Conservation (phyloP, 1,140 invertebrate genomes). For the Achatina immaculata region DNA sequence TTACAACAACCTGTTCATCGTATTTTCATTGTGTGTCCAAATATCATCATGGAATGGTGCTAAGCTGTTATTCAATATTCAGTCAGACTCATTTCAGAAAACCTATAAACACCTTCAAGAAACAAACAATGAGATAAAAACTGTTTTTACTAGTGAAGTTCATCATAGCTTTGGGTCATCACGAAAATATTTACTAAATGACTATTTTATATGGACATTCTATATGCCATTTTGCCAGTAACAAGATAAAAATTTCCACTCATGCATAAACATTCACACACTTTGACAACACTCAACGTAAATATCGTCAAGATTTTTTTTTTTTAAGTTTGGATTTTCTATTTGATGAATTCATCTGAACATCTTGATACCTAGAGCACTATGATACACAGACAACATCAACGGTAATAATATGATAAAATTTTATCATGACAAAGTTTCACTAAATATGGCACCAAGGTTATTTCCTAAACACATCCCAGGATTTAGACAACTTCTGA, state of each 20-base stretch:
- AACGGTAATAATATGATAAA: neutral
- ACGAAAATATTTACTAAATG: too few relatives aligned
- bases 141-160: too few relatives aligned
- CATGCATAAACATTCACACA: neutral
- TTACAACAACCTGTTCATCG: too few relatives aligned
- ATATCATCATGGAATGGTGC: too few relatives aligned
- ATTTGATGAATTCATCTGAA: neutral
- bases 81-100: too few relatives aligned
- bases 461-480: neutral
- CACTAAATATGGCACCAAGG: neutral
- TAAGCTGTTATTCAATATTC: too few relatives aligned
- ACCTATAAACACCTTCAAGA: too few relatives aligned
- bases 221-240: neutral
- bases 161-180: too few relatives aligned
- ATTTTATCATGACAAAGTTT: slow-evolving; percentile 5
- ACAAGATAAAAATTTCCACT: neutral
- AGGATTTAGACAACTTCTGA: neutral
- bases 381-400: slow-evolving; percentile 8
- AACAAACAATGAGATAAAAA: too few relatives aligned
- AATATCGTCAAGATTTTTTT: neutral
- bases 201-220: too few relatives aligned
- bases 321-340: neutral
- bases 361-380: neutral
- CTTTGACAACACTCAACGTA: neutral
- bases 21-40: too few relatives aligned